phyloP scores from a whole-genome alignment of 2,797 vertebrate genomes.

The Vireo griseus region DNA sequence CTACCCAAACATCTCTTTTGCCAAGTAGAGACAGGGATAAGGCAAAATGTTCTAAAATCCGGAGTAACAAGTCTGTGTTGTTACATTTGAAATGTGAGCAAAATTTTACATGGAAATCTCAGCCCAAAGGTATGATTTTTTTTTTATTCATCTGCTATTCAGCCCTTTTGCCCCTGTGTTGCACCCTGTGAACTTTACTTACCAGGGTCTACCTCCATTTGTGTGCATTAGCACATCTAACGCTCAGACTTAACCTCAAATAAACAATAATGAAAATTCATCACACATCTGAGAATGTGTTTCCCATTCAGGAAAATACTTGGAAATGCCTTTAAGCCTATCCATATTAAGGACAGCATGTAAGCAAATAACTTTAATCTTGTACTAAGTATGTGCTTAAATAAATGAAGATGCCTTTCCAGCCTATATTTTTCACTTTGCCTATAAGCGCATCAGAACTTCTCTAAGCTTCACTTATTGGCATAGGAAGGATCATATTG shows the following conservation, averaged over 20 bases:
- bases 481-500: slow-evolving; percentile 6
- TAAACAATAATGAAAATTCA: slow-evolving; percentile 43
- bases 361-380: slow-evolving; percentile 64
- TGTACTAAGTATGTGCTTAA: slow-evolving; percentile 50
- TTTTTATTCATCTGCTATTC: not conserved
- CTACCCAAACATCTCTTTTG: not conserved
- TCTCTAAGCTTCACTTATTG: slow-evolving; percentile 22
- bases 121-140: not conserved
- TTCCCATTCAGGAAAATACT: slow-evolving; percentile 32
- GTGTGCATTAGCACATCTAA: not conserved
- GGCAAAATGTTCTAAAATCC: not conserved
- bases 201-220: not conserved
- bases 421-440: slow-evolving; percentile 11
- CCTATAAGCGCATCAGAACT: slow-evolving; percentile 25
- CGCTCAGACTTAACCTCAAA: not conserved
- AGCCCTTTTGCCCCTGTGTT: rapidly evolving
- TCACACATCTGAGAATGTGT: not conserved
- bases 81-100: not conserved
- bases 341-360: slow-evolving; percentile 36
- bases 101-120: not conserved
- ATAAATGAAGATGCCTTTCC: slow-evolving; percentile 38
- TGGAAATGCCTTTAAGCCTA: slow-evolving; percentile 50
- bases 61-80: not conserved
- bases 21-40: not conserved
- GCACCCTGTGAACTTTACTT: not conserved